Percentiles rank a stretch among this genome's conserved stretches.
Evolutionary conservation across 2,113 vertebrate species (phyloP).

Genomic region (Rissa tridactyla): DNA sequence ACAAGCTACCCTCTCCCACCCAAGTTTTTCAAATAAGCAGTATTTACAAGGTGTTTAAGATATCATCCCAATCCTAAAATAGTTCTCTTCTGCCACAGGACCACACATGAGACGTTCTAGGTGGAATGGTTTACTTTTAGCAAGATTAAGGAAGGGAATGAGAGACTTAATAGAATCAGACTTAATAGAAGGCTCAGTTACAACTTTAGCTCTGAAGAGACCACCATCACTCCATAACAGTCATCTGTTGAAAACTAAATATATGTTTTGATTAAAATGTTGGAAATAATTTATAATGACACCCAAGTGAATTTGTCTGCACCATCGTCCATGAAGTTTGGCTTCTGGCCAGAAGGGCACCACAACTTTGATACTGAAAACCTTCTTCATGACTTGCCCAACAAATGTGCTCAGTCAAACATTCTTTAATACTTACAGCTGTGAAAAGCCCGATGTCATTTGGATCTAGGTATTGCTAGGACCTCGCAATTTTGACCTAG

Average conservation of each 20-base stretch:
- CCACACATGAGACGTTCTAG: neutral
- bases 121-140: neutral
- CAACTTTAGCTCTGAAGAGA: slow-evolving; percentile 2
- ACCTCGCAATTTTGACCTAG: neutral
- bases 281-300: neutral
- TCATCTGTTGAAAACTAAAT: slow-evolving; percentile 41
- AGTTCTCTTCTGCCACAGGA: neutral
- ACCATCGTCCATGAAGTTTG: neutral
- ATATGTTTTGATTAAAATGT: neutral
- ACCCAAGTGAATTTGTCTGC: neutral
- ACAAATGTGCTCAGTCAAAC: neutral
- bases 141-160: neutral
- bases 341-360: neutral
- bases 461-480: neutral
- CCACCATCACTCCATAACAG: slow-evolving; percentile 22
- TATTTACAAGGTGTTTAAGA: slow-evolving; percentile 4
- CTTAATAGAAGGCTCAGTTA: slow-evolving; percentile 31
- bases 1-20: neutral
- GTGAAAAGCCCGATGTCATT: neutral
- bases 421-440: neutral
- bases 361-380: neutral
- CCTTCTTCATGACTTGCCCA: neutral
- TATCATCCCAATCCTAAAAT: neutral
- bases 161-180: neutral
- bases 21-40: neutral